Percentiles rank a stretch among this genome's conserved stretches.
Conservation (phyloP, 2,888 invertebrate species). For the Clanis bilineata region DNA sequence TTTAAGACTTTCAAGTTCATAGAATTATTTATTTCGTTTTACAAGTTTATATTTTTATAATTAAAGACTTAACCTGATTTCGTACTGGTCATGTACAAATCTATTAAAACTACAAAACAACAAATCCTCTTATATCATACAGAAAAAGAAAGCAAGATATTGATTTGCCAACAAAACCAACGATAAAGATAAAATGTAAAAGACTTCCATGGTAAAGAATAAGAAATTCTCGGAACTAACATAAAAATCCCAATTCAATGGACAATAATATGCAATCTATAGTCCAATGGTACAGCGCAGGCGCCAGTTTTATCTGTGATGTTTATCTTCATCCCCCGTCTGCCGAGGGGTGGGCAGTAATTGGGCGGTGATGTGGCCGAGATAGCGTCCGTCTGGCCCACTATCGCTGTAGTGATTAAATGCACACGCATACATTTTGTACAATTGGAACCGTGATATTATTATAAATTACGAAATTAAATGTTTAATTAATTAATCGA, state of each 20-base stretch:
- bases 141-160: too few species aligned
- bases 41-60: too few species aligned
- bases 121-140: too few species aligned
- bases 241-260: not conserved
- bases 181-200: too few species aligned
- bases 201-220: too few species aligned
- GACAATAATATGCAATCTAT: not conserved
- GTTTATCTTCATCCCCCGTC: conserved; percentile 23
- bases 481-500: not conserved
- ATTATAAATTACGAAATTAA: not conserved
- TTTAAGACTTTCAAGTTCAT: too few species aligned
- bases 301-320: conserved; percentile 21
- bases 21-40: too few species aligned
- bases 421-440: conserved; percentile 15
- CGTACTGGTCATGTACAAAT: too few species aligned
- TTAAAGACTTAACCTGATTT: too few species aligned
- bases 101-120: too few species aligned
- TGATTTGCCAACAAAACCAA: too few species aligned
- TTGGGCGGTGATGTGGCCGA: conserved; percentile 22
- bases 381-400: conserved; percentile 23
- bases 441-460: not conserved
- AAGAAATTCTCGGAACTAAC: not conserved
- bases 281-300: conserved; percentile 5
- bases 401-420: conserved; percentile 17
- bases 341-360: conserved; percentile 21